Conservation (phyloP, 2,113 vertebrate species). For the Ammospiza nelsoni region DNA sequence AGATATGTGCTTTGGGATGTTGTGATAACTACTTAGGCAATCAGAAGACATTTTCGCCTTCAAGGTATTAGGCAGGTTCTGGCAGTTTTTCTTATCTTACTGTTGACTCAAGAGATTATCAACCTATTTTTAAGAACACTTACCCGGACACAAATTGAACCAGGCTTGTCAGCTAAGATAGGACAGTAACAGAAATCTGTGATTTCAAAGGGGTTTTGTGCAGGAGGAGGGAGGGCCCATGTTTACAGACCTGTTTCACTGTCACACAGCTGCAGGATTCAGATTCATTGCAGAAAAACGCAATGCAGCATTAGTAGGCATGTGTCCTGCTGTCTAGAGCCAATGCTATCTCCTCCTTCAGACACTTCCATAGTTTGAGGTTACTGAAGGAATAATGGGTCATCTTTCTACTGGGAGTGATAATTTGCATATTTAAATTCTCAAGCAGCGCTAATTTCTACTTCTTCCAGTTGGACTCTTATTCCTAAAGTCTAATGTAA, state of each 20-base stretch:
- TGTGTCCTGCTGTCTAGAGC: not conserved
- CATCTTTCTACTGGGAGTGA: not conserved
- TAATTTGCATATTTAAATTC: not conserved
- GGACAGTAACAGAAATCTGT: not conserved
- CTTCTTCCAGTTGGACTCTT: not conserved
- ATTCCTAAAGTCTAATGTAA: not conserved
- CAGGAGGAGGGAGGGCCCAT: not conserved
- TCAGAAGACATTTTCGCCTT: not conserved
- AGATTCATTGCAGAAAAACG: not conserved
- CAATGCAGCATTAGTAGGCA: not conserved
- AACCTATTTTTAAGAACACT: constrained; percentile 9
- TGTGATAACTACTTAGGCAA: not conserved
- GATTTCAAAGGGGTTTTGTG: not conserved
- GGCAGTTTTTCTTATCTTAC: not conserved
- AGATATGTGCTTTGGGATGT: not conserved
- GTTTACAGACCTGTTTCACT: not conserved
- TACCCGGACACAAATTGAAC: not conserved
- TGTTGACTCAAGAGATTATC: not conserved
- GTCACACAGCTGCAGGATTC: not conserved
- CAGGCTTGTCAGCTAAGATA: not conserved
- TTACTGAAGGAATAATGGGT: not conserved
- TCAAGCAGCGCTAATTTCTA: not conserved
- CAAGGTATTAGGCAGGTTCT: not conserved
- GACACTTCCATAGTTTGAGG: not conserved
- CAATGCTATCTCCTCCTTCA: not conserved